These are phyloP conservation scores for Bombus soroeensis DNA, from an alignment of 1,140 invertebrate species.

Conservation along the genomic window DNA sequence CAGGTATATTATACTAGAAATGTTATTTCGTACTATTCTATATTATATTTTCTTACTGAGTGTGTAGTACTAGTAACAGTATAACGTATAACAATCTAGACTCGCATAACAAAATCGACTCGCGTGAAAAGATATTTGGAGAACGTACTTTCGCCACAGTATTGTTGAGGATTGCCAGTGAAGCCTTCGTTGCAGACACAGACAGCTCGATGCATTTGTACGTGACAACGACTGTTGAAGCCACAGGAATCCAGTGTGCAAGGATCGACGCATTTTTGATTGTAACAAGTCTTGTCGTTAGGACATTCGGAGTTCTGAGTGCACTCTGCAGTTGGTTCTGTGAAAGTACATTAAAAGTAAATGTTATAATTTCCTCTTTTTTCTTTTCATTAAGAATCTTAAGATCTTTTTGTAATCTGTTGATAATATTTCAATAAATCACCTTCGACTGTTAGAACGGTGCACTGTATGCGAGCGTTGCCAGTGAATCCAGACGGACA, in stretches of 20 bases:
- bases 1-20: no score
- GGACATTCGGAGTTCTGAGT: slow-evolving; percentile 90
- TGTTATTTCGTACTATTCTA: no score
- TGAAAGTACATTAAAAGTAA: slow-evolving; percentile 29
- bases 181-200: slow-evolving; percentile 93
- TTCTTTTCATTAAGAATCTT: neutral
- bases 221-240: slow-evolving; percentile 91
- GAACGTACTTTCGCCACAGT: slow-evolving; percentile 88
- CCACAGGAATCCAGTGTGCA: slow-evolving; percentile 90
- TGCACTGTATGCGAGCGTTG: slow-evolving; percentile 90
- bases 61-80: neutral
- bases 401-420: no score
- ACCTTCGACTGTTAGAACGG: slow-evolving; percentile 71
- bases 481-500: slow-evolving; percentile 91
- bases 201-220: slow-evolving; percentile 90
- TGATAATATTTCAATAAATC: neutral
- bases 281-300: slow-evolving; percentile 92
- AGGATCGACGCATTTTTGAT: slow-evolving; percentile 90
- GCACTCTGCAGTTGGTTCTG: slow-evolving; percentile 89
- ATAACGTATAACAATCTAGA: neutral
- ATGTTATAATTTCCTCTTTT: neutral
- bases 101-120: no score
- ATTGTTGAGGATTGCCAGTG: slow-evolving; percentile 92
- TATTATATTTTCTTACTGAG: no score
- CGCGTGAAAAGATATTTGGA: neutral